Conservation (phyloP, 23 tunicate genomes). For the Trididemnum nubilum region DNA sequence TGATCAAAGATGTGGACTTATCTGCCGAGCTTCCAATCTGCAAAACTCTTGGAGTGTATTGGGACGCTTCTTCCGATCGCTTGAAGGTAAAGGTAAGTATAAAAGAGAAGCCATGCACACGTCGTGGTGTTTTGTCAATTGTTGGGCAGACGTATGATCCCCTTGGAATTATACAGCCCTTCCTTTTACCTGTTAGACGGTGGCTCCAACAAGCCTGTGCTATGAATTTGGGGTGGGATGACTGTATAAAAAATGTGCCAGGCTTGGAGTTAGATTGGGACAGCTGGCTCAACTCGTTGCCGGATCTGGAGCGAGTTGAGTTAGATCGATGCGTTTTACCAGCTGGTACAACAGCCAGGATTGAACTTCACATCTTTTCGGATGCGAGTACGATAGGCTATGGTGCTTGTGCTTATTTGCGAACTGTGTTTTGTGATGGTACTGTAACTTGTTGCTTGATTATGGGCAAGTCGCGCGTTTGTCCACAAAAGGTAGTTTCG, state of each 20-base stretch:
- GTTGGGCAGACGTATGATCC: neutral
- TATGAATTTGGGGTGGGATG: neutral
- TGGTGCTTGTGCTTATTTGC: neutral
- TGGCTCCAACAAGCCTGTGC: neutral
- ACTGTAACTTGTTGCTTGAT: neutral
- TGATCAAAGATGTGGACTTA: neutral
- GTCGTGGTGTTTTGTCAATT: neutral
- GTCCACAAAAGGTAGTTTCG: neutral
- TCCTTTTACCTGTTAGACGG: neutral
- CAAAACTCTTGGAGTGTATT: neutral
- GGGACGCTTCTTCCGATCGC: neutral
- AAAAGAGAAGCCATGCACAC: too few relatives aligned
- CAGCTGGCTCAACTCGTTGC: neutral
- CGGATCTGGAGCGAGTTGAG: neutral
- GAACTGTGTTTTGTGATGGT: neutral
- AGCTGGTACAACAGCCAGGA: neutral
- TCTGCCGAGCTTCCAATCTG: neutral
- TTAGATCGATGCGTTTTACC: neutral
- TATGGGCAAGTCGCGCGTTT: slow-evolving; percentile 2
- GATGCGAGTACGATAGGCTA: slow-evolving; percentile 2
- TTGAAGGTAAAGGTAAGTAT: neutral
- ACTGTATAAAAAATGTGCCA: neutral
- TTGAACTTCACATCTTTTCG: slow-evolving; percentile 11
- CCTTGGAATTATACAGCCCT: neutral
- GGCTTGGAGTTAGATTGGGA: slow-evolving; percentile 1